Evolutionary conservation across 2,797 vertebrate species (phyloP), one percentile per base, ranked within the genome.

Genomic region (Eremophila alpestris): DNA sequence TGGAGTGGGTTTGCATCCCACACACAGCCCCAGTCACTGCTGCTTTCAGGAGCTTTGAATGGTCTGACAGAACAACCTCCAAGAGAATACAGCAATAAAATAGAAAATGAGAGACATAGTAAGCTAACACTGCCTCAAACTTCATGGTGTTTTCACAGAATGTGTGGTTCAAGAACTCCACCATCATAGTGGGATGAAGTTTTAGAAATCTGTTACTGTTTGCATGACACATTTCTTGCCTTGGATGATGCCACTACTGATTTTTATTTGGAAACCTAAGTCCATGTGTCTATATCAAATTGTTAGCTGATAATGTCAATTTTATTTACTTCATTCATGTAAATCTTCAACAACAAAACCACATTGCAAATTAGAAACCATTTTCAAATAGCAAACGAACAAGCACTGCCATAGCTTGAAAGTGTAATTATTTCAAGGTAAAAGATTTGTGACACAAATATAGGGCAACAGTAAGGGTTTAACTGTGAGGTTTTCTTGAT

Each of bases 81-180:
- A 34, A 27, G 48, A 64, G 70, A 80, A 51, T 5, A 5, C 18
- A 89, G n/a, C 46, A 54, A 51, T 27, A 26, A 86, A 64, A 49
- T 1, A 68, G 63, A 55, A 43, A 46, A 60, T 8, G n/a, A 87
- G 34, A 56, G 34, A 64, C 13, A 5, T 2, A 2, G 8, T 36
- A n/a, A 81, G 49, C 11, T 21, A 76, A 56, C 16, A 16, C 21
- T 49, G 30, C 58, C 54, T 60, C 51, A 43, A 49, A 41, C 22
- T 32, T 89, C 30, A 17, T 16, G 5, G 29, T 32, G 11, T 32
- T 48, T 32, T 12, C 40, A 67, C 36, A 78, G 62, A 84, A 27
- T 3, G 3, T 0, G 0, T 19, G 5, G 13, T 29, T 80, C 41
- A 49, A 70, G 32, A 87, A 20, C 40, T 38, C 16, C 1, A 0